These are phyloP conservation scores for Coenonympha arcania DNA, from an alignment of 2,888 invertebrate species.

Conservation along the genomic window DNA sequence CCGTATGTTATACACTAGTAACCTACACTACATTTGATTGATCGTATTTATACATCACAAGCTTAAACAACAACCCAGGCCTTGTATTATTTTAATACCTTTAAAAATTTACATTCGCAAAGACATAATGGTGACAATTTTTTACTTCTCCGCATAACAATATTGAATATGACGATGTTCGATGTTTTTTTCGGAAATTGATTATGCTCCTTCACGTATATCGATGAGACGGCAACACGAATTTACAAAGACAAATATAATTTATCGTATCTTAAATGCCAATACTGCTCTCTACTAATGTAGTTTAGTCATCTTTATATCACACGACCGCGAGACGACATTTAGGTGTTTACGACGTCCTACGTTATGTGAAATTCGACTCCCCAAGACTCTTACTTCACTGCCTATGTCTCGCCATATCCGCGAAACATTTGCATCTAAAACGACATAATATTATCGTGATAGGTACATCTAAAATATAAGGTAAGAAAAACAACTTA, in stretches of 20 bases:
- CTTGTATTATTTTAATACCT: slow-evolving; percentile 3
- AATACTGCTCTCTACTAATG: slow-evolving; percentile 1
- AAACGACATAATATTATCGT: too few species aligned
- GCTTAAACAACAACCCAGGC: not conserved
- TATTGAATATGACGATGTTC: slow-evolving; percentile 17
- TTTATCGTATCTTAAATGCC: slow-evolving; percentile 20
- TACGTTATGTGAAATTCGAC: too few species aligned
- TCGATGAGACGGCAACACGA: slow-evolving; percentile 16
- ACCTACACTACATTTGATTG: not conserved
- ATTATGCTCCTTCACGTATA: slow-evolving; percentile 16
- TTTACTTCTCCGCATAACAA: slow-evolving; percentile 7
- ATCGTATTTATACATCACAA: not conserved
- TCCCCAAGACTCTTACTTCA: too few species aligned
- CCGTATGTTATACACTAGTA: too few species aligned
- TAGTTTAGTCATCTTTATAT: not conserved
- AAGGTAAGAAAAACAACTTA: too few species aligned
- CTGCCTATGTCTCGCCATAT: too few species aligned
- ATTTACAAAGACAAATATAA: slow-evolving; percentile 19
- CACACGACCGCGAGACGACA: not conserved
- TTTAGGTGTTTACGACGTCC: not conserved
- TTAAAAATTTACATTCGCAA: slow-evolving; percentile 1
- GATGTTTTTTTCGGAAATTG: slow-evolving; percentile 8
- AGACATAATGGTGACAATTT: slow-evolving; percentile 13
- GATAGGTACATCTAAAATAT: too few species aligned
- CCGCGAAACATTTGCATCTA: too few species aligned